These are phyloP conservation scores for Empidonax traillii DNA, from an alignment of 2,113 vertebrate species.

Conservation along the genomic window DNA sequence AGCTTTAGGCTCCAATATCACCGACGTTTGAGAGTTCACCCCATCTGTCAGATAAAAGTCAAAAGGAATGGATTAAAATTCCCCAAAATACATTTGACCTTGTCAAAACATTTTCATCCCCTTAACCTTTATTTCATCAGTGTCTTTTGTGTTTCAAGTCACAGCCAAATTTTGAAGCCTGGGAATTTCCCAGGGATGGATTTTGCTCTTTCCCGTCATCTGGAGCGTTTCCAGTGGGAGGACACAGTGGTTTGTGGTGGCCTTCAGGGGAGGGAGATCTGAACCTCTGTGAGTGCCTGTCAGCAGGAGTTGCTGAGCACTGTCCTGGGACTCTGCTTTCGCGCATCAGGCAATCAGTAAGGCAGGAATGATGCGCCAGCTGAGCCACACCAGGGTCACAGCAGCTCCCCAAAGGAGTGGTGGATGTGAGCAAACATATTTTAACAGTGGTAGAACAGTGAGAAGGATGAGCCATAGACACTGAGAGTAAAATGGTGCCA, in stretches of 20 bases:
- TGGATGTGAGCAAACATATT: neutral
- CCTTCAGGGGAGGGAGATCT: neutral
- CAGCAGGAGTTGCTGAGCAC: neutral
- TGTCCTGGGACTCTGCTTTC: neutral
- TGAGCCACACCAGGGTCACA: neutral
- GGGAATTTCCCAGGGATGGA: neutral
- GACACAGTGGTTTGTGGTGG: neutral
- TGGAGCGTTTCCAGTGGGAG: neutral
- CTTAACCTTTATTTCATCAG: neutral
- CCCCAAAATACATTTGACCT: neutral
- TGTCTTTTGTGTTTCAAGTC: neutral
- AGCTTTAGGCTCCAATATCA: neutral
- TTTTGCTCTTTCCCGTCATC: neutral
- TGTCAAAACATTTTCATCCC: neutral
- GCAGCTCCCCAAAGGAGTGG: neutral
- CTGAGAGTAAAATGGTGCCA: neutral
- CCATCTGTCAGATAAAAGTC: neutral
- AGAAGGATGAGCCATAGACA: neutral
- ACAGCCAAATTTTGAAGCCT: neutral
- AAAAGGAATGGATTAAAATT: neutral
- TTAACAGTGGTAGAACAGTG: neutral
- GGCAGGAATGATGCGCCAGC: neutral
- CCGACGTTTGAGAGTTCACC: neutral
- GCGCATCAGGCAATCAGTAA: fast-evolving
- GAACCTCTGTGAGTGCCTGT: neutral